Evolutionary conservation across 2,888 invertebrate species (phyloP), one percentile per base, ranked within the genome.

Genomic region (Lasioglossum lativentre): DNA sequence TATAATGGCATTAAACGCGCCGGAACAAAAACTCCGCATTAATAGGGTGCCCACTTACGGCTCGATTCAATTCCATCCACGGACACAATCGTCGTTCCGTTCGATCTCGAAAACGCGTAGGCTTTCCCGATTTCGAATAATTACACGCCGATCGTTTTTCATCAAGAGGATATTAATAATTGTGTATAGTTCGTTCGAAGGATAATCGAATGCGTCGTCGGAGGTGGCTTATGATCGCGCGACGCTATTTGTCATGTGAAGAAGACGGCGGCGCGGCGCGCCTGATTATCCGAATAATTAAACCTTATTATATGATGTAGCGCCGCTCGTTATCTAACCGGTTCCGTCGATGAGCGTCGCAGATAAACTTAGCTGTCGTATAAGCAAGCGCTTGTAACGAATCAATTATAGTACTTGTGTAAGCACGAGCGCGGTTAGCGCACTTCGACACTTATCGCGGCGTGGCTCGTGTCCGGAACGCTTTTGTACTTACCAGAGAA

Each of bases 291-390:
- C 83, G 89, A 90, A 90, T 91, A 90, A 90, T 90, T 90, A 90
- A 90, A 90, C 83, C 89, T 89, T 89, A 89, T 89, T 89, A 89
- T 90, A 90, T 90, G 89, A 88, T 87, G 88, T 86, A 82, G 87
- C 83, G 75, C 81, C 68, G 87, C 88, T 89, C 89, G 91, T 90
- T 90, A 90, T 90, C 90, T 90, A 89, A 90, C 90, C 90, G 90
- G 90, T 90, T 90, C 88, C 80, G 89, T 85, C 89, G 90, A 90
- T 90, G 82, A 86, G 89, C 80, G 83, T 77, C 75, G 81, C 75
- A 90, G 90, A 90, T 90, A 90, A 90, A 89, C 89, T 91, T 89
- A 90, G 90, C 90, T 87, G 86, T 85, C 89, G 89, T 89, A 88
- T 90, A 87, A n/a, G 89, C 81, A 83, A n/a, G 87, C 89, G 85